These are phyloP conservation scores for Pseudomyrmex pallidus DNA, from an alignment of 1,140 invertebrate genomes.

Conservation along the genomic window DNA sequence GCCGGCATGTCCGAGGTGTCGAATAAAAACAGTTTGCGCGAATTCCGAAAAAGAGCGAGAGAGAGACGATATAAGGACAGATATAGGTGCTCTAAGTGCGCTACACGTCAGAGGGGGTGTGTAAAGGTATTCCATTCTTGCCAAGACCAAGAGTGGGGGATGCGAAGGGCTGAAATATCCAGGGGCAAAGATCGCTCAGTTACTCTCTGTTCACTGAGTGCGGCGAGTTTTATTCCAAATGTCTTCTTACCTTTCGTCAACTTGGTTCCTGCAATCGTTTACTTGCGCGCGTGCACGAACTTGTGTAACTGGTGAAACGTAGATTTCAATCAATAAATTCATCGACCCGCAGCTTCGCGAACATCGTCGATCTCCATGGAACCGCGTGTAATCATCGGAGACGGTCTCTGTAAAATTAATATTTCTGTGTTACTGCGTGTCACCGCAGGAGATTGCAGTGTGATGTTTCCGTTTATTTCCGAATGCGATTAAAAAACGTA, in stretches of 20 bases:
- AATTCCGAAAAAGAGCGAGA: conserved; percentile 3
- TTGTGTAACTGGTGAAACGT: background rate
- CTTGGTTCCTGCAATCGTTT: too few relatives aligned
- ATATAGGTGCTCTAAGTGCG: conserved; percentile 37
- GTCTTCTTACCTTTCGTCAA: conserved; percentile 10
- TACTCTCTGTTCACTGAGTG: conserved; percentile 76
- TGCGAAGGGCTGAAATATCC: conserved; percentile 82
- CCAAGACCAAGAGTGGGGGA: conserved; percentile 68
- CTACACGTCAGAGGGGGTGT: conserved; percentile 47
- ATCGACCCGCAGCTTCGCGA: background rate
- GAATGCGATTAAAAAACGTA: too few relatives aligned
- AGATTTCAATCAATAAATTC: conserved; percentile 16
- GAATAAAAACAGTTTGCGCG: conserved; percentile 4
- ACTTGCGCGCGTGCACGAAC: background rate
- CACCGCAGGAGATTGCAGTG: background rate
- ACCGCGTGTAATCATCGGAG: background rate
- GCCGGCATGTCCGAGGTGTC: background rate
- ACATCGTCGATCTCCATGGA: background rate
- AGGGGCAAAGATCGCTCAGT: conserved; percentile 82
- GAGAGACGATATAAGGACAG: conserved; percentile 1
- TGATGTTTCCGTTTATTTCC: background rate
- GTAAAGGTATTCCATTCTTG: conserved; percentile 69
- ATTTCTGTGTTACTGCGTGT: background rate
- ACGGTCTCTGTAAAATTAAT: background rate
- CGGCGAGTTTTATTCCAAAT: conserved; percentile 65